Base-by-base conservation (phyloP, 2,888 invertebrate species). In the Scrobipalpa atriplicella region DNA sequence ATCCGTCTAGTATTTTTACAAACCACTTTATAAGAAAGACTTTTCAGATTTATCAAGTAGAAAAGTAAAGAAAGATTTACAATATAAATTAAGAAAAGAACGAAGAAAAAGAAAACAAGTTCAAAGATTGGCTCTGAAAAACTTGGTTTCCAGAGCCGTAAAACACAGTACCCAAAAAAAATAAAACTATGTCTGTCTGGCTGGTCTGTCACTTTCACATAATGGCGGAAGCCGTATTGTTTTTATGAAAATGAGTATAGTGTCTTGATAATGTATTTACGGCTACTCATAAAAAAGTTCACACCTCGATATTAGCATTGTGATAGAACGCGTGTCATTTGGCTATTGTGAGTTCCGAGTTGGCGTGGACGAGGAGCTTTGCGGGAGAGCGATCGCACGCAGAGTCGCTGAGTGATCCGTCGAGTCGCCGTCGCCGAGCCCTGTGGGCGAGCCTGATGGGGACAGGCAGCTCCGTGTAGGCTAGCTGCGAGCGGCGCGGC, bases 191-290 rank as follows among this genome's bases (percentile, higher is more conserved):
- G 21, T 56, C n/a, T 47, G 13, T 43, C 13, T 56, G 56, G 2
- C 56, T 41, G 39, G 56, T 62, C 51, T 63, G 63, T 63, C 63
- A 63, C 51, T 63, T 63, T 63, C 84, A 81, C 80, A 72, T 90
- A 90, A 90, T 90, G 90, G 90, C 90, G 90, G 88, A 85, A 86
- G 80, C 78, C 81, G 81, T 87, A 80, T 88, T 89, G 80, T 85
- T 85, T 85, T 84, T 81, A 75, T 78, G 76, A 77, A 78, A 51
- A 60, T 78, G 75, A 77, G 77, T 39, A 60, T 47, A 41, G 36
- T 64, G 52, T 77, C 79, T 77, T 79, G 76, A 79, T 82, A 76
- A 83, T 82, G 76, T 77, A 78, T 76, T 72, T 78, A 73, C 69
- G 67, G 68, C 73, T 72, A 79, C 72, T 63, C 21, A 21, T 2